Conservation (phyloP, 2,797 vertebrate species). For the Orientallactaga sibirica region DNA sequence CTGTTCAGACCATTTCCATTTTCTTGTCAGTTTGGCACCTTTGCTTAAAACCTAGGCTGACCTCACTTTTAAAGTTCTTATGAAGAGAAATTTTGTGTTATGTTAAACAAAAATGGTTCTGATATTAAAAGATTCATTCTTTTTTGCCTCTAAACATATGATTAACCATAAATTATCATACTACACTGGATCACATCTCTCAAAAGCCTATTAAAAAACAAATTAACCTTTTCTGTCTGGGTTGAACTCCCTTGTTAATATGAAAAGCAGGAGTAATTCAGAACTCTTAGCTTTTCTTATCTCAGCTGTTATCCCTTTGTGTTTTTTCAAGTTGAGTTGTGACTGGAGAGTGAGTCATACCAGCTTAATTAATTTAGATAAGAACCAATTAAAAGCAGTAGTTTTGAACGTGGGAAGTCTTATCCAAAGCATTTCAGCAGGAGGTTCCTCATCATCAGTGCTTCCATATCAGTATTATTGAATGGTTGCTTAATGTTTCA, state of each 20-base stretch:
- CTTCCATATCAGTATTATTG: neutral
- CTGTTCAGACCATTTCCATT: neutral
- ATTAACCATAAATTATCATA: slow-evolving; percentile 86
- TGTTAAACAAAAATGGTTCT: slow-evolving; percentile 69
- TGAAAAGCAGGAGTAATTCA: slow-evolving; percentile 86
- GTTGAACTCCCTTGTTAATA: slow-evolving; percentile 86
- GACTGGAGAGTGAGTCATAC: slow-evolving; percentile 81
- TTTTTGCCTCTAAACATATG: slow-evolving; percentile 86
- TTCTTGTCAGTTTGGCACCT: slow-evolving; percentile 46
- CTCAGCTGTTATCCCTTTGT: slow-evolving; percentile 71
- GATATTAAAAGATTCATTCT: slow-evolving; percentile 84
- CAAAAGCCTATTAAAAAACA: slow-evolving; percentile 86
- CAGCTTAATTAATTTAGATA: slow-evolving; percentile 85
- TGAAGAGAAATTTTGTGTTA: slow-evolving; percentile 75
- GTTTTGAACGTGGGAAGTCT: slow-evolving; percentile 81
- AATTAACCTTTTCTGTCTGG: slow-evolving; percentile 88
- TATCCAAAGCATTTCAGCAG: slow-evolving; percentile 80
- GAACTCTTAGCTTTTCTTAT: slow-evolving; percentile 82
- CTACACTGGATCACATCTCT: slow-evolving; percentile 81
- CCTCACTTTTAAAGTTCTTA: slow-evolving; percentile 75
- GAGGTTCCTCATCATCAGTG: slow-evolving; percentile 67
- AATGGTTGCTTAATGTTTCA: neutral
- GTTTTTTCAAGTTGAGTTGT: slow-evolving; percentile 79
- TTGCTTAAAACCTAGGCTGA: slow-evolving; percentile 74
- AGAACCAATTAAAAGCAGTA: slow-evolving; percentile 82